A percentile compares a stretch with the other conserved stretches of the same genome.
phyloP scores from a whole-genome alignment of 1,140 invertebrate species.

The Lordiphosa mommai region DNA sequence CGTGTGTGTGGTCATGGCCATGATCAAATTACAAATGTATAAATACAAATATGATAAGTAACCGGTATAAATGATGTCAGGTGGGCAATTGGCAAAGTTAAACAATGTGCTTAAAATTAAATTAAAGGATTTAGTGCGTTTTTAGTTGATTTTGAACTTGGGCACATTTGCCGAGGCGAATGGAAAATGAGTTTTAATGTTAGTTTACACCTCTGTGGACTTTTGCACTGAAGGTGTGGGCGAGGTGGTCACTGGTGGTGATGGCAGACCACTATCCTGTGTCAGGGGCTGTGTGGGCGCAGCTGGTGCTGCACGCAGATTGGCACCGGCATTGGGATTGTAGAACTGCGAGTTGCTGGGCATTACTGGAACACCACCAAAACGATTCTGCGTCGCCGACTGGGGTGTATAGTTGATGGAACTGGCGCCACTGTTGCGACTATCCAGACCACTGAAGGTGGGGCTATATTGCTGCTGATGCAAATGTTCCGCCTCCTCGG shows the following conservation, averaged over 20 bases:
- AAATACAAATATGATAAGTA: constrained; percentile 13
- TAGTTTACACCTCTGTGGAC: constrained; percentile 76
- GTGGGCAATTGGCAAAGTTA: constrained; percentile 34
- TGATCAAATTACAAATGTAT: constrained; percentile 12
- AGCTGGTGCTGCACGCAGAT: background rate
- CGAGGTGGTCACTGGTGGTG: constrained; percentile 67
- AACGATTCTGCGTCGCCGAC: constrained; percentile 58
- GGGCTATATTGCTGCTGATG: constrained; percentile 73
- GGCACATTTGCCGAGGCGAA: constrained; percentile 39
- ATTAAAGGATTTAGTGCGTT: constrained; percentile 42
- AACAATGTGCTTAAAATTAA: constrained; percentile 41
- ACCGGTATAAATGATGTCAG: constrained; percentile 15
- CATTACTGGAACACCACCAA: constrained; percentile 71
- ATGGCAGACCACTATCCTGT: constrained; percentile 72
- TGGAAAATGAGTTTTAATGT: constrained; percentile 22
- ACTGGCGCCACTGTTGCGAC: constrained; percentile 63
- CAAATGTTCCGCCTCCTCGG: constrained; percentile 66
- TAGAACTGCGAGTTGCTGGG: constrained; percentile 69
- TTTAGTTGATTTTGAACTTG: constrained; percentile 70
- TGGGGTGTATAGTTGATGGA: constrained; percentile 67
- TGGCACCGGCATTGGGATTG: constrained; percentile 54
- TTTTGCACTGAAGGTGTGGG: constrained; percentile 74
- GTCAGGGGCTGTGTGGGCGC: constrained; percentile 41
- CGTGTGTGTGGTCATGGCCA: constrained; percentile 39
- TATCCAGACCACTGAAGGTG: constrained; percentile 75